Evolutionary conservation across 53 echinoderm and acorn worm genomes (phyloP), one percentile per base, ranked within the genome.

Genomic region (Echinometra lucunter): DNA sequence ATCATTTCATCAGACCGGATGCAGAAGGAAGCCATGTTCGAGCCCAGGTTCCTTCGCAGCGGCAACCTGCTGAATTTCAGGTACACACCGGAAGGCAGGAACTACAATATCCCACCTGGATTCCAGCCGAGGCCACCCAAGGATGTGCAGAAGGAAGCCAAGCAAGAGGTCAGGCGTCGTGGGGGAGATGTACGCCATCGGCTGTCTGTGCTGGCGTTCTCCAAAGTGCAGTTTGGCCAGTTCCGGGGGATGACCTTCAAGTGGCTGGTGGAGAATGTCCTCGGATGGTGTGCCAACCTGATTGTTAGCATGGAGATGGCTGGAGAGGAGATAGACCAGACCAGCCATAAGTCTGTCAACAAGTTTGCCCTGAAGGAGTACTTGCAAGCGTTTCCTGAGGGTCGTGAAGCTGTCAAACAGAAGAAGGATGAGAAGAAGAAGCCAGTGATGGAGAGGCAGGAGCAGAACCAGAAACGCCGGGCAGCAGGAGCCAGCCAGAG

Each of bases 221-320:
- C 45, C 21, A 34, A 42, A 9, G 25, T 93, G 87, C 93, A 95
- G 74, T 58, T 95, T 28, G 89, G 93, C n/a, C 30, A 83, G 67
- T 96, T 35, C 63, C 44, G 34, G 91, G 95, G 96, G 17, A 23
- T 63, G 37, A 96, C 95, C n/a, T 97, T 97, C 89, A 90, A 95
- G 93, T 97, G 97, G 96, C 37, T 88, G 67, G 34, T 93, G 23
- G 94, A 95, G 37, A 96, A 97, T 93, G 91, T 75, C 37, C 92
- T 97, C 15, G 96, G 96, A 16, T 97, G 94, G 38, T 66, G 94
- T 69, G 95, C 58, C 11, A 90, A 95, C 57, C 1, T 96, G 18
- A 93, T 95, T 4, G 18, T n/a, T 5, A 18, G 80, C 5, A 37
- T 93, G 28, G 55, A 40, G 58, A 81, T 11, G 12, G 96, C 94